A percentile compares a stretch with the other conserved stretches of the same genome.
These are phyloP conservation scores for Chaetorhynchus papuensis DNA, from an alignment of 2,113 vertebrate species.

Conservation along the genomic window DNA sequence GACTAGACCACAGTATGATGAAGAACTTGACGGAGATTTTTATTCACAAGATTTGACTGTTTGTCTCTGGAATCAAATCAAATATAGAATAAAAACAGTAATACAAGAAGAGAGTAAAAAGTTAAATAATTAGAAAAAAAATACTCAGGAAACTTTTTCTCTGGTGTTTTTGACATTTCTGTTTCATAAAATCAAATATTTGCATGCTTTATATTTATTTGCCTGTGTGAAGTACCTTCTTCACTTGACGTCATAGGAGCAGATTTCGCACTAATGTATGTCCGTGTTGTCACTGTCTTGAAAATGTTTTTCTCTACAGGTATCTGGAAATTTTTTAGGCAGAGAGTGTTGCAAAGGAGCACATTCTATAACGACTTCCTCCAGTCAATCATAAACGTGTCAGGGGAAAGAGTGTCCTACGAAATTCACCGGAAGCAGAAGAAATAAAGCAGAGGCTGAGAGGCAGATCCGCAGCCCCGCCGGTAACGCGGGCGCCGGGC, in stretches of 20 bases:
- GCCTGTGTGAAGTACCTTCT: background rate
- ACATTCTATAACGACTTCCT: accelerated
- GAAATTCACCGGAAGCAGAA: background rate
- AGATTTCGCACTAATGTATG: background rate
- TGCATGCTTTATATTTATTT: background rate
- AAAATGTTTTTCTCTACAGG: background rate
- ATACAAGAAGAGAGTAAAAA: background rate
- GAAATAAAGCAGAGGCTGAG: accelerated
- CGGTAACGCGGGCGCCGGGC: accelerated
- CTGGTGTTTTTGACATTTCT: background rate
- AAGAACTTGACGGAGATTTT: background rate
- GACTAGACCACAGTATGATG: background rate
- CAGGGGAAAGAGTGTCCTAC: background rate
- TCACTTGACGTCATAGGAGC: background rate
- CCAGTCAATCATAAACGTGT: too few species aligned
- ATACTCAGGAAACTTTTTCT: background rate
- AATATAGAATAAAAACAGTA: background rate
- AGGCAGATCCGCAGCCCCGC: accelerated
- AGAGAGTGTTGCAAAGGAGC: background rate
- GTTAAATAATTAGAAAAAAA: background rate
- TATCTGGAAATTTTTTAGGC: background rate
- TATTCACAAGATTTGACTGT: background rate
- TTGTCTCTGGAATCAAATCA: background rate
- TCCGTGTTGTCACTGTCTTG: background rate
- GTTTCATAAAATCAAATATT: background rate